Conservation (phyloP, 2,113 vertebrate genomes). For the Excalfactoria chinensis region DNA sequence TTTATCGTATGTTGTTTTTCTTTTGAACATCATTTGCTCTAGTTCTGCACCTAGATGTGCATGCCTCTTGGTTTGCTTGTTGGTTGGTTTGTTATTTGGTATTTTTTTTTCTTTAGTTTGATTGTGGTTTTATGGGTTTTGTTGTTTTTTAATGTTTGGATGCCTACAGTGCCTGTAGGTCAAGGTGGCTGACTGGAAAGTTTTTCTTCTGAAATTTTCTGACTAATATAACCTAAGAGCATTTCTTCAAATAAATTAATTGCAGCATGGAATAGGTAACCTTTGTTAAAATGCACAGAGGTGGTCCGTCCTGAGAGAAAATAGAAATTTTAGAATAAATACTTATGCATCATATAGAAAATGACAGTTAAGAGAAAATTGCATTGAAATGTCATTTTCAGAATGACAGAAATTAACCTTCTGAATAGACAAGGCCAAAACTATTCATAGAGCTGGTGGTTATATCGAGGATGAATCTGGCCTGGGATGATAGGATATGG, state of each 20-base stretch:
- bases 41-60: background rate
- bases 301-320: background rate
- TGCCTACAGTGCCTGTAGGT: background rate
- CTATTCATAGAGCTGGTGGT: background rate
- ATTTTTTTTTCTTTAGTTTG: background rate
- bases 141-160: background rate
- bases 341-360: background rate
- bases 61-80: background rate
- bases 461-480: background rate
- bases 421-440: constrained; percentile 16
- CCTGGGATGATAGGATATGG: background rate
- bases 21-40: background rate
- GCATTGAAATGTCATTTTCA: constrained; percentile 25
- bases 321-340: background rate
- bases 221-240: background rate
- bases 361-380: constrained; percentile 4
- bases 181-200: background rate
- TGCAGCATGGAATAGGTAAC: background rate
- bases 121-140: background rate
- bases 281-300: background rate
- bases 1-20: background rate
- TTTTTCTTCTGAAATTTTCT: background rate
- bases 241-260: background rate
- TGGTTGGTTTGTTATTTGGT: background rate
- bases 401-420: constrained; percentile 9